Base-by-base conservation (phyloP, 2,888 invertebrate species). In the Polydrusus cervinus region DNA sequence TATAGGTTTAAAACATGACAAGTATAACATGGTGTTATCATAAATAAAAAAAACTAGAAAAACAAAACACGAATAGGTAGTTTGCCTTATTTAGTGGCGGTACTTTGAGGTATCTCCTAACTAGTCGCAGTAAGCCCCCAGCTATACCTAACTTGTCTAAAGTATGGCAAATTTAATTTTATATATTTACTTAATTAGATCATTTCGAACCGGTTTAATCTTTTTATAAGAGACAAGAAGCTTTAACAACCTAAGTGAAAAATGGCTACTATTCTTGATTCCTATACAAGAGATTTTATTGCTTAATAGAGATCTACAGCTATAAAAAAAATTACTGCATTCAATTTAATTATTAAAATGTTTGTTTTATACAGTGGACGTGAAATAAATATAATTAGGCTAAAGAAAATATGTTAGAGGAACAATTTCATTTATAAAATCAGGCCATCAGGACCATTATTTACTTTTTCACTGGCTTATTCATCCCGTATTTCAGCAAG, bases 141-240 rank as follows among this genome's bases (percentile, higher is more conserved):
- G 77, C 55, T 47, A 77, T 71, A 47, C 77, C 74, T 74, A 77
- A 71, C 69, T 74, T 38, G 77, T 71, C 61, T 43, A 51, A 76
- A 74, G 57, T 74, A 74, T 74, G 66, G 77, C 74, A 77, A 71
- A 74, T 77, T 74, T 74, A 71, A 77, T 74, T 74, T 77, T 61
- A 74, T 77, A 74, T 74, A 74, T 77, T 77, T 68, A 77, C 77
- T 74, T 77, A 77, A 74, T 77, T 77, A 77, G 74, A 77, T 77
- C 71, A 74, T 68, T 74, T 71, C 51, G 40, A 77, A 74, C 77
- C 40, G 74, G 77, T 77, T 74, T 66, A 64, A 62, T 53, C 40
- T 69, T 72, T 75, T 72, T 75, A 53, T 69, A 76, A 57, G 40
- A 60, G 69, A 71, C 69, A 76, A 76, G 72, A 69, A 74, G 49